Percentiles rank a stretch among this genome's conserved stretches.
Conservation (phyloP, 2,797 vertebrate species). For the Distichodus sexfasciatus region DNA sequence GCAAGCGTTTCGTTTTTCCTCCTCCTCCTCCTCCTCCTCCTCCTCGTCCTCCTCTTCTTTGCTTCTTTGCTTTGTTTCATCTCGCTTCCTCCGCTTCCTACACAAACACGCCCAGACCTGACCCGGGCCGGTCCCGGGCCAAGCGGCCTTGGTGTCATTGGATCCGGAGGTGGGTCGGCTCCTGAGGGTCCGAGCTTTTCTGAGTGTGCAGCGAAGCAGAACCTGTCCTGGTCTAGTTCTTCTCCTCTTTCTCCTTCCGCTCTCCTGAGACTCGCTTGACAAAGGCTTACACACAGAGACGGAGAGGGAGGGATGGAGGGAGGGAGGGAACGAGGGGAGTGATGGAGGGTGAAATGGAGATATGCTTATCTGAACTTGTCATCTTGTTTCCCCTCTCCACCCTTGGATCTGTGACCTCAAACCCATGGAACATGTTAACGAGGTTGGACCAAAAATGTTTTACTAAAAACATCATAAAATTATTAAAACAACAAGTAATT, state of each 20-base stretch:
- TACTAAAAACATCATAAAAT: too few species aligned
- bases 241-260: slow-evolving; percentile 35
- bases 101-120: slow-evolving; percentile 25
- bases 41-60: slow-evolving; percentile 55
- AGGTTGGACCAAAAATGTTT: too few species aligned
- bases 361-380: slow-evolving; percentile 50
- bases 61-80: slow-evolving; percentile 48
- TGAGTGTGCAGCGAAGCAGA: slow-evolving; percentile 37
- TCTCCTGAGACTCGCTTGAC: slow-evolving; percentile 40
- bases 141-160: slow-evolving; percentile 45
- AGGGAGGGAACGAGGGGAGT: background rate
- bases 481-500: too few species aligned
- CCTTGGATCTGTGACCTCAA: slow-evolving; percentile 18
- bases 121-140: slow-evolving; percentile 36
- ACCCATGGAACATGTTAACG: slow-evolving; percentile 18
- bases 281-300: slow-evolving; percentile 24
- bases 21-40: slow-evolving; percentile 58
- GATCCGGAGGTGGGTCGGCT: slow-evolving; percentile 43
- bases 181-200: slow-evolving; percentile 36
- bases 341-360: slow-evolving; percentile 41
- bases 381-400: slow-evolving; percentile 45
- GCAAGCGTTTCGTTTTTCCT: slow-evolving; percentile 19
- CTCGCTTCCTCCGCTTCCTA: slow-evolving; percentile 30
- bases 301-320: background rate
- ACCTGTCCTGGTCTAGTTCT: slow-evolving; percentile 23